Conservation (phyloP, 2,888 invertebrate species). For the Nipponacmea schrenckii region DNA sequence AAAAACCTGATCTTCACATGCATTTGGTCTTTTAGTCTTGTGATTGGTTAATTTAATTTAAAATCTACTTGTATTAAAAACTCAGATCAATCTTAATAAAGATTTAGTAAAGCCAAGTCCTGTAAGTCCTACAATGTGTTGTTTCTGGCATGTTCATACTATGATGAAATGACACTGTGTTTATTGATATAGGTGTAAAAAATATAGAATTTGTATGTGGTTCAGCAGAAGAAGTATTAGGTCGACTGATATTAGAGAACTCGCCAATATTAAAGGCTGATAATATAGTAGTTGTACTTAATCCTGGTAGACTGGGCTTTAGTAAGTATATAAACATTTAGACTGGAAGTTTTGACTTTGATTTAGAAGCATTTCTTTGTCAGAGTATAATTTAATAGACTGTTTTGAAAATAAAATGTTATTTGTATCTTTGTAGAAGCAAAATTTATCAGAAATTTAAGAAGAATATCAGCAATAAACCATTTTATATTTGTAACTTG, state of each 20-base stretch:
- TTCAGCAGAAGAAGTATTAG: conserved; percentile 16
- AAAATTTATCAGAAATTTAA: conserved; percentile 25
- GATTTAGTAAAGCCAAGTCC: too few species aligned
- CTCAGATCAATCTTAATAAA: too few species aligned
- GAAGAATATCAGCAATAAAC: conserved; percentile 22
- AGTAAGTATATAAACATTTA: conserved; percentile 21
- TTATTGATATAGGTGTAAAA: conserved; percentile 19
- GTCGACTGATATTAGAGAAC: conserved; percentile 7
- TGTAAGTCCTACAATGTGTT: too few species aligned
- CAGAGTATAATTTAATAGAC: too few species aligned
- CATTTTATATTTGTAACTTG: conserved; percentile 33
- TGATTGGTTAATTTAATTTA: too few species aligned
- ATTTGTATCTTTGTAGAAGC: conserved; percentile 12
- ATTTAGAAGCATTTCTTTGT: too few species aligned
- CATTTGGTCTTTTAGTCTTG: too few species aligned
- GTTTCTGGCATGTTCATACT: too few species aligned
- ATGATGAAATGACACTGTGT: not conserved
- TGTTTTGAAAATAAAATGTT: too few species aligned
- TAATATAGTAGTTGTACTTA: conserved; percentile 26
- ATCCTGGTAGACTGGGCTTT: conserved; percentile 32
- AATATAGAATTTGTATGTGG: conserved; percentile 25
- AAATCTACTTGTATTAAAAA: too few species aligned
- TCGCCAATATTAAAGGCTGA: conserved; percentile 5
- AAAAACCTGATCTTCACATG: not conserved
- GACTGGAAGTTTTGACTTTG: too few species aligned